These are phyloP conservation scores for Philereme transversata DNA, from an alignment of 2,888 invertebrate genomes.

Conservation along the genomic window DNA sequence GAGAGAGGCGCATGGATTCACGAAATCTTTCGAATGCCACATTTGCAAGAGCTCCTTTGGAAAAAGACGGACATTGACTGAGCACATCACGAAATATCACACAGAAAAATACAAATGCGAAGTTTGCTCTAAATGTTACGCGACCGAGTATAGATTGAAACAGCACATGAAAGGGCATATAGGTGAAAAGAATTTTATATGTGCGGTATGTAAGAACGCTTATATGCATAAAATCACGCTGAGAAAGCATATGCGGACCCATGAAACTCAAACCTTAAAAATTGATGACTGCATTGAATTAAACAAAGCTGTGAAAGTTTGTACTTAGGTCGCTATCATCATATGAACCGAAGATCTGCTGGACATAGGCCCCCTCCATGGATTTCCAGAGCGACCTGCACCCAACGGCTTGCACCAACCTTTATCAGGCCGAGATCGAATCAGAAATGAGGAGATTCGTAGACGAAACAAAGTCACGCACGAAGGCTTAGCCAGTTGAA, in stretches of 20 bases:
- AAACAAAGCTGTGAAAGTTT: too few relatives aligned
- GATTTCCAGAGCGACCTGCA: too few relatives aligned
- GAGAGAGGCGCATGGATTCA: background rate
- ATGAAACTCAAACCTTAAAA: background rate
- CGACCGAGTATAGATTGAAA: background rate
- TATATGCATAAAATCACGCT: background rate
- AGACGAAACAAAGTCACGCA: too few relatives aligned
- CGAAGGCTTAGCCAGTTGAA: too few relatives aligned
- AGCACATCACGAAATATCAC: background rate
- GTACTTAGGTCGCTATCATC: too few relatives aligned
- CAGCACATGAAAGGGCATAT: background rate
- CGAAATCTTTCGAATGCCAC: background rate
- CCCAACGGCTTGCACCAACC: constrained; percentile 63
- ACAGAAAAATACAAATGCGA: background rate
- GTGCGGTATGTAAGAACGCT: background rate
- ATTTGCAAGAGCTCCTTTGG: background rate
- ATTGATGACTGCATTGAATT: too few relatives aligned
- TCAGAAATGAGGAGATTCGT: too few relatives aligned
- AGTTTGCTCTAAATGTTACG: background rate
- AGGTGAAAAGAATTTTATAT: background rate
- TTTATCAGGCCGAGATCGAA: too few relatives aligned
- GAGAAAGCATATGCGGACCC: background rate
- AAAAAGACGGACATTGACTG: background rate
- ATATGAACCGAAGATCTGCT: too few relatives aligned
- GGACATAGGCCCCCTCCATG: too few relatives aligned